Evolutionary conservation across 2,888 invertebrate species (phyloP), one percentile per base, ranked within the genome.

Genomic region (Ornithoptera priamus): DNA sequence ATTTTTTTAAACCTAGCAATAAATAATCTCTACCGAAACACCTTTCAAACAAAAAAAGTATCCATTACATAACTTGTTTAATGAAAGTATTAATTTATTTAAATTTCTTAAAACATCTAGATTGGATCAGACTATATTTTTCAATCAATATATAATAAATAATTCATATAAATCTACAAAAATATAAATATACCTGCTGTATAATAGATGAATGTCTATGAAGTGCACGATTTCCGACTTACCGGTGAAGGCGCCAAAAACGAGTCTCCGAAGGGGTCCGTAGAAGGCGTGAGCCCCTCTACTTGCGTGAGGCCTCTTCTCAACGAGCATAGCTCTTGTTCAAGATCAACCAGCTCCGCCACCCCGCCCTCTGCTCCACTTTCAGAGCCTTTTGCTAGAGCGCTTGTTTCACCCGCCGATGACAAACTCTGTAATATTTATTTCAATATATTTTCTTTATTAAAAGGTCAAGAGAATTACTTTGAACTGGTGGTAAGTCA

Each of bases 221-320:
- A n/a, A 58, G n/a, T 15, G 10, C 5, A 7, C 22, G 57, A 58
- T 15, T 12, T 22, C 22, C 22, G 15, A 62, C 66, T 76, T 72
- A 90, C 90, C 83, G 88, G 87, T 46, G 88, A 78, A 18, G 88
- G 84, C 63, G 80, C 80, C 53, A 84, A 90, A 73, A 92, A 92
- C 42, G 91, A 92, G 77, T 92, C 92, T 50, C 92, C 92, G 69
- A 92, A 92, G 4, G 92, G 92, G 72, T 92, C 92, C 5, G 94
- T 90, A n/a, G 94, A 92, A 2, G 95, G 94, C 4, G 97, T 97
- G 53, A 97, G 95, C 70, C 96, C 95, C 85, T 97, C 97, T 93
- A 97, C 97, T 88, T 97, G 97, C 75, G 96, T 96, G 73, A 97
- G 95, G 2, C 97, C 97, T 76, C 97, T 95, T 82, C 97, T 96